phyloP scores from a whole-genome alignment of 2,797 vertebrate genomes.

The Linurgus olivaceus region DNA sequence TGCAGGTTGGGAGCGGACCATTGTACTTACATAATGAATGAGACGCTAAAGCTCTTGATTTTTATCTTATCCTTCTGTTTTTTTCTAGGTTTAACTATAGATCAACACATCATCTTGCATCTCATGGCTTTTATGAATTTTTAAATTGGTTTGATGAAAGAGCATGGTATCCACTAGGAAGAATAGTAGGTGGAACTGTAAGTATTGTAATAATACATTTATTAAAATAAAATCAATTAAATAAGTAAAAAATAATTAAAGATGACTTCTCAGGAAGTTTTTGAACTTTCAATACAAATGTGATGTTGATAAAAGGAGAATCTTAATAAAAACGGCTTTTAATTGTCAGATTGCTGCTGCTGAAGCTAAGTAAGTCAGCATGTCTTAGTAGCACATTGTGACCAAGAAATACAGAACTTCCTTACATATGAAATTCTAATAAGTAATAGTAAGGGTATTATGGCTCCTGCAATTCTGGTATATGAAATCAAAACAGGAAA shows the following conservation, averaged over 20 bases:
- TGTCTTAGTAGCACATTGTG: neutral
- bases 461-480: neutral
- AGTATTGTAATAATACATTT: slow-evolving; percentile 69
- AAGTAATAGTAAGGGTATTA: neutral
- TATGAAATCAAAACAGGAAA: neutral
- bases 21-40: neutral
- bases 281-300: neutral
- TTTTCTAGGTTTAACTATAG: slow-evolving; percentile 95
- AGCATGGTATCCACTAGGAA: slow-evolving; percentile 96
- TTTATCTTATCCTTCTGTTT: neutral
- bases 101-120: slow-evolving; percentile 96
- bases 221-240: neutral
- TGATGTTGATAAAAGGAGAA: neutral
- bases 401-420: neutral
- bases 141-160: slow-evolving; percentile 99
- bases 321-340: neutral
- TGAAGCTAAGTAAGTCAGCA: neutral
- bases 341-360: neutral
- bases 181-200: slow-evolving; percentile 97
- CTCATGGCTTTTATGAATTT: slow-evolving; percentile 98
- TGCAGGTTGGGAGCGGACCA: neutral
- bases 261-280: neutral
- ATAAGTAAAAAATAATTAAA: neutral
- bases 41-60: neutral
- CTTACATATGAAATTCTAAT: neutral